Evolutionary conservation across 2,797 vertebrate genomes (phyloP).

Genomic region (Carapus acus): DNA sequence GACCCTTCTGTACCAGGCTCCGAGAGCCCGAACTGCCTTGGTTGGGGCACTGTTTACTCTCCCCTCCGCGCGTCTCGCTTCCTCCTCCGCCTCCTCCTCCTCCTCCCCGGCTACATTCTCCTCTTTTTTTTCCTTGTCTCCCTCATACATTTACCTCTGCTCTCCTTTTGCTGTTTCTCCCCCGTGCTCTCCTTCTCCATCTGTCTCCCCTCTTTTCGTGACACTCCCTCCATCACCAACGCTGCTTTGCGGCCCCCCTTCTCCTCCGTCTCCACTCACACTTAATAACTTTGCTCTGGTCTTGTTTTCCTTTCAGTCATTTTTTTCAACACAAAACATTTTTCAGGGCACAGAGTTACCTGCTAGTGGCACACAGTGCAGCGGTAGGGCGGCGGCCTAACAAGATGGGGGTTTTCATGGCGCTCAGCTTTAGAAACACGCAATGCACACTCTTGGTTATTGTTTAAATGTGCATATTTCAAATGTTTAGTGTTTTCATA

Average conservation of each 20-base stretch:
- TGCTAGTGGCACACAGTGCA: conserved; percentile 34
- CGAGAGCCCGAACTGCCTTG: conserved; percentile 50
- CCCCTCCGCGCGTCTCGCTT: conserved; percentile 59
- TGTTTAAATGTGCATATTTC: conserved; percentile 72
- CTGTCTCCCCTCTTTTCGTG: conserved; percentile 42
- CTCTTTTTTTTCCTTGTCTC: conserved; percentile 13
- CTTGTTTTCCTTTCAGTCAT: conserved; percentile 48
- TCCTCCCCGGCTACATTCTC: conserved; percentile 15
- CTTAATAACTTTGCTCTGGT: conserved; percentile 67
- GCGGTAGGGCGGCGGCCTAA: conserved; percentile 41
- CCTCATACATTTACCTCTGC: too few relatives aligned
- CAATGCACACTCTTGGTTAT: conserved; percentile 63
- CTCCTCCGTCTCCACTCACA: conserved; percentile 71
- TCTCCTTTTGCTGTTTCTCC: conserved; percentile 59
- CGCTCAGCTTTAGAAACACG: conserved; percentile 61
- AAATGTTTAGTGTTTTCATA: conserved; percentile 78
- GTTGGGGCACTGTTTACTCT: conserved; percentile 78
- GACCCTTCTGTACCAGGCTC: conserved; percentile 84
- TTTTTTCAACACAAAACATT: conserved; percentile 44
- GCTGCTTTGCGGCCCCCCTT: conserved; percentile 71
- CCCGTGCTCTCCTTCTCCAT: conserved; percentile 63
- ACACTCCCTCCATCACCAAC: conserved; percentile 54
- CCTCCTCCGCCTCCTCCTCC: conserved; percentile 23
- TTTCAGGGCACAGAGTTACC: conserved; percentile 52
- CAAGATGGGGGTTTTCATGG: conserved; percentile 57